Evolutionary conservation across 2,888 invertebrate species (phyloP), one percentile per base, ranked within the genome.

Genomic region (Pinctada fucata): DNA sequence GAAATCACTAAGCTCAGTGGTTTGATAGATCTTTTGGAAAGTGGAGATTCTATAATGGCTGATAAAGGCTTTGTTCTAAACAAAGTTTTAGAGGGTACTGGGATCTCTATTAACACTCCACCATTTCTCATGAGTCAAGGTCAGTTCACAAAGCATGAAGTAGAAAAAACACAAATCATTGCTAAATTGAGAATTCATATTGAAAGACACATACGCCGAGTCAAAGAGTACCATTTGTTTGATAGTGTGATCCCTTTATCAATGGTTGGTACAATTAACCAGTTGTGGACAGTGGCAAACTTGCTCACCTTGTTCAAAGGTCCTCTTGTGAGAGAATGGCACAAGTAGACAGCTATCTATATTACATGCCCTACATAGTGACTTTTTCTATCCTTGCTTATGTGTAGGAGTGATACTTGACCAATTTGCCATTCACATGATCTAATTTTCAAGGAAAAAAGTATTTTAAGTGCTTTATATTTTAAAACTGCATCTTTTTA

Each of bases 231-330:
- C 65, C 76, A 75, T 67, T 64, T 82, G 48, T 79, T 81, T 79
- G 79, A 78, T 70, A 50, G 52, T 13, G 72, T 76, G 8, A 50
- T 82, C 8, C 74, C 76, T 3, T 2, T 83, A 3, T 31, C 69
- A 3, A 72, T 81, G 50, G 65, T 65, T 72, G 82, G 83, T 3
- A 69, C 81, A n/a, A 75, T 78, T 13, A 82, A 82, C 49, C 81
- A 83, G 71, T 69, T 83, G 6, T 82, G 81, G 80, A 77, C 79
- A 58, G 78, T 82, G 4, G 78, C 79, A 10, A 79, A 78, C 48
- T 31, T 82, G 47, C 45, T 82, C 2, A 58, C 83, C n/a, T 65
- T 77, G n/a, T 84, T 82, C 58, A 78, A 72, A 72, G 73, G 81
- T 3, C 81, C 74, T 50, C 58, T 80, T 8, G 72, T 83, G 8